These are phyloP conservation scores for Trissolcus basalis DNA, from an alignment of 1,140 invertebrate species.

Conservation along the genomic window DNA sequence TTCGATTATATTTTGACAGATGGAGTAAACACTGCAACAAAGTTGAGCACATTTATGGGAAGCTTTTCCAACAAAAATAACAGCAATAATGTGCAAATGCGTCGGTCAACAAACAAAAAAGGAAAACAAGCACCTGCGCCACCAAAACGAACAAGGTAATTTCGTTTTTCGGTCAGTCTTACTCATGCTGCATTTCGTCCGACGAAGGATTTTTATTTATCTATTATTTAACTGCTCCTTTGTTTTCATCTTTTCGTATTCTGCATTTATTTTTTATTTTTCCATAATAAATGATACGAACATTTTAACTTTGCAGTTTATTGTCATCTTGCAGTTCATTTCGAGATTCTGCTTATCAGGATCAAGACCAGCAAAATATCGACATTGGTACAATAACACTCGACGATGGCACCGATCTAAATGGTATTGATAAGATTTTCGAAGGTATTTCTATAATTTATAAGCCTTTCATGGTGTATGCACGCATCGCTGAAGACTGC, in stretches of 20 bases:
- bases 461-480: slow-evolving; percentile 56
- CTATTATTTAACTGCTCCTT: too few species aligned
- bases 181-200: too few species aligned
- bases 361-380: slow-evolving; percentile 72
- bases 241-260: slow-evolving; percentile 10
- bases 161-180: too few species aligned
- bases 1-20: slow-evolving; percentile 67
- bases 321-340: slow-evolving; percentile 90
- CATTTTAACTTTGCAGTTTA: slow-evolving; percentile 77
- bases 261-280: slow-evolving; percentile 33
- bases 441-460: slow-evolving; percentile 75
- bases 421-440: slow-evolving; percentile 82
- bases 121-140: slow-evolving; percentile 96
- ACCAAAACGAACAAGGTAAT: slow-evolving; percentile 90
- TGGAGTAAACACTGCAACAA: slow-evolving; percentile 77
- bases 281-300: slow-evolving; percentile 16
- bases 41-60: slow-evolving; percentile 82
- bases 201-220: too few species aligned
- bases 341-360: slow-evolving; percentile 81
- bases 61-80: slow-evolving; percentile 77
- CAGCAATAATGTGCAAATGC: slow-evolving; percentile 85
- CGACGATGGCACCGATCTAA: slow-evolving; percentile 80
- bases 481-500: slow-evolving; percentile 45
- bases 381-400: slow-evolving; percentile 71
- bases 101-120: slow-evolving; percentile 89